Evolutionary conservation across 1,140 invertebrate genomes (phyloP), one percentile per base, ranked within the genome.

Genomic region (Lordiphosa collinella): DNA sequence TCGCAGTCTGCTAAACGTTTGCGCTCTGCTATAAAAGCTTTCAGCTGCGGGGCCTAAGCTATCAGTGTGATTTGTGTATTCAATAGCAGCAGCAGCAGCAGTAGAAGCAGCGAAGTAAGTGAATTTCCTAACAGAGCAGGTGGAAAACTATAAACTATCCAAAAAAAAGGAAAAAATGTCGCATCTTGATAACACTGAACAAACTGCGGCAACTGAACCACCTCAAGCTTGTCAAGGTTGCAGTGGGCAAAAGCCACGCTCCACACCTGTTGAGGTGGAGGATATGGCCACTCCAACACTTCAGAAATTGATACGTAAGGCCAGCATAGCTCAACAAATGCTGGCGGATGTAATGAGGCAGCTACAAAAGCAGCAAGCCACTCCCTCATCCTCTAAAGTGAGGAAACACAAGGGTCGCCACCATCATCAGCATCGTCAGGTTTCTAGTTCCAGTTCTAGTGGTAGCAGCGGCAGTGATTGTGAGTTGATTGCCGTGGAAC

Each of bases 261-360:
- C 60, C 4, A 55, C 29, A 4, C 38, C 72, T 1, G 13, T 71
- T 2, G 75, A 80, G 52, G 31, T 80, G 16, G 75, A 80, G 61
- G 75, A 80, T 38, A 66, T 80, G 61, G 76, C 57, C 9, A 40
- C 43, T 6, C 32, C 52, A 10, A 35, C 48, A 1, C 11, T 71
- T 35, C 57, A 80, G n/a, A 62, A 58, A 7, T 51, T 75, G 3
- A 62, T 80, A 9, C 44, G 70, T 0, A 80, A 70, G 14, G 44
- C 76, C 11, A 53, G 46, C 11, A 60, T 67, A n/a, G 70, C 61
- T 10, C 76, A 82, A 38, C 68, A 75, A 46, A 60, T 75, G 57
- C 38, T 80, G 2, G 36, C 18, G 35, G 75, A 70, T 47, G 56
- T 79, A 2, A 38, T 80, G 53, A 10, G 38, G 41, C 60, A 79